phyloP scores from a whole-genome alignment of 2,113 vertebrate species.

The Andinoacara biseriatus region DNA sequence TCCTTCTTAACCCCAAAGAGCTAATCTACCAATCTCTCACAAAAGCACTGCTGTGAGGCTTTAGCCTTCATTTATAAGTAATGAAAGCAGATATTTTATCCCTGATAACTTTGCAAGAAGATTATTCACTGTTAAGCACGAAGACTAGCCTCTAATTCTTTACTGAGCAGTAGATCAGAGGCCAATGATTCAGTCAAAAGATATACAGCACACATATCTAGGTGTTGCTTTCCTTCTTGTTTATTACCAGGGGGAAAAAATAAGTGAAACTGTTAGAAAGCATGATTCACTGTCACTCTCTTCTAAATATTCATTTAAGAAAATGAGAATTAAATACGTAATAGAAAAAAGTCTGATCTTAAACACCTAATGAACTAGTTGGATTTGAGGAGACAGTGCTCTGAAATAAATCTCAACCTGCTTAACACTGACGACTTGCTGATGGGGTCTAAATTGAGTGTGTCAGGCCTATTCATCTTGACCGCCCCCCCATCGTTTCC shows the following conservation, averaged over 20 bases:
- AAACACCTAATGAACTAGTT: slow-evolving; percentile 45
- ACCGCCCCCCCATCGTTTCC: slow-evolving; percentile 49
- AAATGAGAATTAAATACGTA: background rate
- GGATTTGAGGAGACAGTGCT: slow-evolving; percentile 35
- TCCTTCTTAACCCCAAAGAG: background rate
- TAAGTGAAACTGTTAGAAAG: background rate
- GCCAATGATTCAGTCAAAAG: background rate
- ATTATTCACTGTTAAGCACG: background rate
- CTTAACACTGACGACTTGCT: slow-evolving; percentile 52
- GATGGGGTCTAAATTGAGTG: slow-evolving; percentile 65
- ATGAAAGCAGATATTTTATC: background rate
- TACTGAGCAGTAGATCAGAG: slow-evolving; percentile 1
- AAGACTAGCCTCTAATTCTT: background rate
- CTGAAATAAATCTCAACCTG: slow-evolving; percentile 57
- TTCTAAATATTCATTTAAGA: background rate
- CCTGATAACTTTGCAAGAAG: background rate
- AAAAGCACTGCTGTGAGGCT: background rate
- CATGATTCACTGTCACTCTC: background rate
- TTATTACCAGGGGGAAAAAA: background rate
- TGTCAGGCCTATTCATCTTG: slow-evolving; percentile 64
- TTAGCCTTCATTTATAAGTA: background rate
- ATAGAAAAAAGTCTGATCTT: slow-evolving; percentile 7
- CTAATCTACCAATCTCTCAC: background rate
- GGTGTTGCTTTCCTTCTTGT: background rate
- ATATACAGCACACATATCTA: background rate